Conservation (phyloP, 2,113 vertebrate genomes). For the Pimephales promelas region DNA sequence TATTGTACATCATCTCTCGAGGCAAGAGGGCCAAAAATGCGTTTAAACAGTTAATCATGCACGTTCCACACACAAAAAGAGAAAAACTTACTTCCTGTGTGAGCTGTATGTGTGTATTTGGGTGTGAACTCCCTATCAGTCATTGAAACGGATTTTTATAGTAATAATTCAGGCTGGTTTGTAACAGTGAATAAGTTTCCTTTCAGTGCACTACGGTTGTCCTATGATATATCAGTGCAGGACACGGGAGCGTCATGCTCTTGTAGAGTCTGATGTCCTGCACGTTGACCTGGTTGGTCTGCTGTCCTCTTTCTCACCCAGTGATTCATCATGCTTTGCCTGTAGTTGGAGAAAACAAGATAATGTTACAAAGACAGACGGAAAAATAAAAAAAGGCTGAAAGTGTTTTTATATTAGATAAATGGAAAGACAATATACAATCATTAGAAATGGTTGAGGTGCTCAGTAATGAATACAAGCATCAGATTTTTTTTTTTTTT, state of each 20-base stretch:
- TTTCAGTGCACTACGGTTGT: not conserved
- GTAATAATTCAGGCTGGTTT: slow-evolving; percentile 4
- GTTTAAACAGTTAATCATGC: slow-evolving; percentile 35
- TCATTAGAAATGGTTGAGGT: slow-evolving; percentile 45
- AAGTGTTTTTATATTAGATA: not conserved
- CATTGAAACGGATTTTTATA: slow-evolving; percentile 16
- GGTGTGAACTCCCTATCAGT: slow-evolving; percentile 20
- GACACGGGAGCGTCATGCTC: not conserved
- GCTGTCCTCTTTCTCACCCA: slow-evolving; percentile 24
- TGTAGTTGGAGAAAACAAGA: not conserved
- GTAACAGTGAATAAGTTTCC: not conserved
- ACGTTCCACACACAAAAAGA: slow-evolving; percentile 13
- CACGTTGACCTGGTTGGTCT: slow-evolving; percentile 3
- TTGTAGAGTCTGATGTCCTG: not conserved
- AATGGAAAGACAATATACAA: slow-evolving; percentile 36
- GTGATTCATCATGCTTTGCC: slow-evolving; percentile 35
- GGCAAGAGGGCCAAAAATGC: slow-evolving; percentile 1
- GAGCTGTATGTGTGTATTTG: slow-evolving; percentile 29
- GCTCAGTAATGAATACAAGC: slow-evolving; percentile 25
- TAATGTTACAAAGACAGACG: not conserved
- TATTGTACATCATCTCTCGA: slow-evolving; percentile 33
- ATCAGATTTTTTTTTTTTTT: slow-evolving; percentile 29
- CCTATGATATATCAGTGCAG: slow-evolving; percentile 7
- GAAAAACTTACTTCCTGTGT: slow-evolving; percentile 2
- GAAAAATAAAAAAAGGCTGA: not conserved